Base-by-base conservation (phyloP, 1,140 invertebrate genomes). In the Physella acuta region DNA sequence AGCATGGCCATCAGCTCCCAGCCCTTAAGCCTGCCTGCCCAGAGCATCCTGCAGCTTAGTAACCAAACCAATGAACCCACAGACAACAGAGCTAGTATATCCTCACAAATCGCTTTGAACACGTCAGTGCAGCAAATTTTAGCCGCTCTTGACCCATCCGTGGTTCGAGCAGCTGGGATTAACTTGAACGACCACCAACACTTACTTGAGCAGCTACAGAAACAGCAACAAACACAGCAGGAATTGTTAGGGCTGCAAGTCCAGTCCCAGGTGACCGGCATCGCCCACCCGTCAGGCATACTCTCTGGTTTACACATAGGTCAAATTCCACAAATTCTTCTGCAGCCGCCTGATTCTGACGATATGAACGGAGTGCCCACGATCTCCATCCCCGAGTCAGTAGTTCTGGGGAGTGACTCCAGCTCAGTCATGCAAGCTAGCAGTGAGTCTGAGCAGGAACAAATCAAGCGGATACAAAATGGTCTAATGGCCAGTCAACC, bases 241-340 rank as follows among this genome's bases (percentile, higher is more conserved):
- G 81, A 79, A 71, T 73, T 77, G 59, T 75, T 81, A 69, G 77
- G 84, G 37, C 84, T 71, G 76, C 83, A 55, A 83, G 72, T 70
- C 39, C 77, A 81, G 59, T 63, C 60, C 26, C 62, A 26, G 0
- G 14, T 31, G 14, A 16, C 16, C n/a, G 52, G 34, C 30, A 3
- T 67, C 8, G 34, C 51, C 24, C 64, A 67, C n/a, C 20, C 39
- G 2, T 14, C 66, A 39, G 62, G 62, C 16, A 31, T 49, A 28
- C 17, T 52, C 17, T 4, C 53, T n/a, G 64, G 53, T 56, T 30
- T 67, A 34, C 66, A 68, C 24, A 34, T 60, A 5, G 37, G 56
- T 14, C 53, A 60, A 14, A 34, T 68, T 31, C 66, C 66, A 44
- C 66, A 68, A 28, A 68, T 68, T 26, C 37, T 68, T 1, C 56